Evolutionary conservation across 2,797 vertebrate species (phyloP).

Genomic region (Eulemur rubriventer): DNA sequence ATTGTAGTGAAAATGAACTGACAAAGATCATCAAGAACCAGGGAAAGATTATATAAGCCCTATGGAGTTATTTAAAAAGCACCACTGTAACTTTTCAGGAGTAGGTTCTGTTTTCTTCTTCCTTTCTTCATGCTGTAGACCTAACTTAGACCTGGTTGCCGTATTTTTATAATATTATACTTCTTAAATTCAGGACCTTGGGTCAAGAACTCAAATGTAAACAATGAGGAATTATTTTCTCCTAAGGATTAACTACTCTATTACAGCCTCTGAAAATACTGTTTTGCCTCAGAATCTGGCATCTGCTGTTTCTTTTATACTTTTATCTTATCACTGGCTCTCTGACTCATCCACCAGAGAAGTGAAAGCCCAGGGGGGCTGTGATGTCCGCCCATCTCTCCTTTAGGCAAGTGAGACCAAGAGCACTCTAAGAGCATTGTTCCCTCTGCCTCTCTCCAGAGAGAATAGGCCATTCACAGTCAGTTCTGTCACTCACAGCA

Average conservation of each 20-base stretch:
- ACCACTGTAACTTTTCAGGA: not conserved
- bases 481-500: constrained; percentile 81
- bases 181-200: constrained; percentile 3
- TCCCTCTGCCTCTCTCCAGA: constrained; percentile 81
- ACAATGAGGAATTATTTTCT: constrained; percentile 40
- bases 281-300: not conserved
- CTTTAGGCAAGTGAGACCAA: constrained; percentile 79
- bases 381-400: constrained; percentile 61
- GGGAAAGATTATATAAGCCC: not conserved
- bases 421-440: constrained; percentile 82
- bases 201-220: constrained; percentile 7
- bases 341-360: constrained; percentile 66
- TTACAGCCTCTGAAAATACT: constrained; percentile 65
- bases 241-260: not conserved
- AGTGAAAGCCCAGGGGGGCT: constrained; percentile 71
- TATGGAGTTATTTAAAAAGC: not conserved
- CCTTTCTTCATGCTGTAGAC: not conserved
- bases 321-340: constrained; percentile 65
- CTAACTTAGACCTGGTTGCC: not conserved
- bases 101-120: not conserved
- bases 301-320: constrained; percentile 30
- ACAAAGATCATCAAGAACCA: not conserved
- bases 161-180: not conserved
- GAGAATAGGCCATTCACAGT: constrained; percentile 82
- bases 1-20: not conserved